Conservation (phyloP, 2,797 vertebrate species). For the Phylloscopus collybita region DNA sequence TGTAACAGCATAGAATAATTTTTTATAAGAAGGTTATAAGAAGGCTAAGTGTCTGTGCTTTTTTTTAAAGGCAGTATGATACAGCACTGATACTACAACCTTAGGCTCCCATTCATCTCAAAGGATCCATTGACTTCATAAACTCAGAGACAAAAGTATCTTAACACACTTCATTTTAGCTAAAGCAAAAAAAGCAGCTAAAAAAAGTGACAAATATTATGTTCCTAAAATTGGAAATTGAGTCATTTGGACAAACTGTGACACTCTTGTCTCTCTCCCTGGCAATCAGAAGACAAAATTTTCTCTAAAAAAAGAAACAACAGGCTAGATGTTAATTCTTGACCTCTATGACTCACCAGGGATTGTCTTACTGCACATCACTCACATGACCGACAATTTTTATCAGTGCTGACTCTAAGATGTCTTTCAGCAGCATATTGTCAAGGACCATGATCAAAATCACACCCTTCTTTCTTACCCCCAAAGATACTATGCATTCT, state of each 20-base stretch:
- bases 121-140: not conserved
- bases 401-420: not conserved
- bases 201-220: not conserved
- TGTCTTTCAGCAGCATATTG: not conserved
- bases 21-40: not conserved
- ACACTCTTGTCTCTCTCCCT: not conserved
- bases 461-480: not conserved
- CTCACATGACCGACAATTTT: not conserved
- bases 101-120: not conserved
- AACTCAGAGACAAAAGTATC: not conserved
- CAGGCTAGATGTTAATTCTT: not conserved
- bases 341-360: not conserved
- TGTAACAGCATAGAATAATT: not conserved
- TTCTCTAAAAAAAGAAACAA: not conserved
- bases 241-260: not conserved
- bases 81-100: not conserved
- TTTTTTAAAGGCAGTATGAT: not conserved
- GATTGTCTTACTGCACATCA: not conserved
- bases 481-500: not conserved
- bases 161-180: not conserved
- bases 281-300: conserved; percentile 17
- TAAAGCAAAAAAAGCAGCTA: not conserved
- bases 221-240: not conserved
- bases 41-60: not conserved
- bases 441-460: not conserved